Conservation (phyloP, 2,888 invertebrate species). For the Zootermopsis nevadensis region DNA sequence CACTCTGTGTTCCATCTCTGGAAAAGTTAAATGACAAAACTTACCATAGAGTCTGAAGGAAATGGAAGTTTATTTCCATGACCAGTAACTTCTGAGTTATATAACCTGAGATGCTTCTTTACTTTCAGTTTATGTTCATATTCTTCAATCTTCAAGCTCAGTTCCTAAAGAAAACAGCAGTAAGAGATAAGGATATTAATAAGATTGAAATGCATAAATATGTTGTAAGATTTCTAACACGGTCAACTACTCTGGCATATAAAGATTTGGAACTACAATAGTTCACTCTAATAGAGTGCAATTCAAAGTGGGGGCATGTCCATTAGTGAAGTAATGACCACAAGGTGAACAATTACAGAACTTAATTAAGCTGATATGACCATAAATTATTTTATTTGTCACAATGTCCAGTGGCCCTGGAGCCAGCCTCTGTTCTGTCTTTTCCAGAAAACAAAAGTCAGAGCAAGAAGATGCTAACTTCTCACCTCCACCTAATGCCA, state of each 20-base stretch:
- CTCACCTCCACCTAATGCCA: no score
- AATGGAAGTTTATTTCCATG: neutral
- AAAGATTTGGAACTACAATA: neutral
- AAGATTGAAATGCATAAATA: no score
- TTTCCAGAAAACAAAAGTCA: no score
- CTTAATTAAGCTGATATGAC: no score
- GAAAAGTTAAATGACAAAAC: neutral
- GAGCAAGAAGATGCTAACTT: no score
- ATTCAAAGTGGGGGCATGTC: neutral
- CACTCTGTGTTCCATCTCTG: neutral
- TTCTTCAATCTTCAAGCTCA: neutral
- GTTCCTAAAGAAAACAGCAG: slow-evolving; percentile 33
- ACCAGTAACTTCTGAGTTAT: neutral
- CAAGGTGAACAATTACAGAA: no score
- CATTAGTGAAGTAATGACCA: no score
- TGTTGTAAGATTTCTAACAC: no score
- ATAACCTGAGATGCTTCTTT: slow-evolving; percentile 34
- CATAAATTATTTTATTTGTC: no score
- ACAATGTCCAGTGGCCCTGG: no score
- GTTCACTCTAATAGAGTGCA: neutral
- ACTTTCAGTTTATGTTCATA: slow-evolving; percentile 12
- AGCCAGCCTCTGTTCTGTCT: no score
- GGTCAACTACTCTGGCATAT: neutral
- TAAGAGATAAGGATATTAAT: neutral
- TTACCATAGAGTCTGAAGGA: neutral